Conservation (phyloP, 2,888 invertebrate species). For the Heliconius ethilla region DNA sequence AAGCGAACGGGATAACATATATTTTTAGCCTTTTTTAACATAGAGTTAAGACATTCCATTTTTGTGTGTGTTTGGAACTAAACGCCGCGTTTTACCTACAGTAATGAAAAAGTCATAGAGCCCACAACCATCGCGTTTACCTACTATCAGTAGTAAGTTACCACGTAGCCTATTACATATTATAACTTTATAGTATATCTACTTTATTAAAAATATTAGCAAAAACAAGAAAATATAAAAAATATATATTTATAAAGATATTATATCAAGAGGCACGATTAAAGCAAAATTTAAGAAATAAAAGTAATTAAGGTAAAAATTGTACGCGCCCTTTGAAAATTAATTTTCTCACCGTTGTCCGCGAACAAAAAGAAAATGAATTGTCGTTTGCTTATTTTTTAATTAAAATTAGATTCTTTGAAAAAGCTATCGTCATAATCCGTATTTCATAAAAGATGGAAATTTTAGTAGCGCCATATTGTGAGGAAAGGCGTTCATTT, state of each 20-base stretch:
- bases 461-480: slow-evolving; percentile 79
- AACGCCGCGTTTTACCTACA: background rate
- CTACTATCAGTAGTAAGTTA: background rate
- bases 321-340: slow-evolving; percentile 4
- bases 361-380: slow-evolving; percentile 66
- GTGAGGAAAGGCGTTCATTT: slow-evolving; percentile 76
- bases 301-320: slow-evolving; percentile 17
- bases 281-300: slow-evolving; percentile 8
- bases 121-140: background rate
- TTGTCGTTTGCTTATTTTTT: slow-evolving; percentile 71
- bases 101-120: background rate
- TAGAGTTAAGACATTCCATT: background rate
- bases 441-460: slow-evolving; percentile 79
- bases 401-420: slow-evolving; percentile 72
- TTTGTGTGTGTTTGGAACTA: background rate
- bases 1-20: background rate
- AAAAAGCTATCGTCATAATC: slow-evolving; percentile 68
- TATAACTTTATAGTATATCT: background rate
- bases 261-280: background rate
- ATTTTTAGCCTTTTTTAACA: background rate
- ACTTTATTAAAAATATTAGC: too few species aligned
- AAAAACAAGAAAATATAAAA: background rate
- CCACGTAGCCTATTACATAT: background rate
- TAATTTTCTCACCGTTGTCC: slow-evolving; percentile 18
- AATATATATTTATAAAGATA: background rate